Conservation (phyloP, 2,113 vertebrate species). For the Oreochromis spilurus region DNA sequence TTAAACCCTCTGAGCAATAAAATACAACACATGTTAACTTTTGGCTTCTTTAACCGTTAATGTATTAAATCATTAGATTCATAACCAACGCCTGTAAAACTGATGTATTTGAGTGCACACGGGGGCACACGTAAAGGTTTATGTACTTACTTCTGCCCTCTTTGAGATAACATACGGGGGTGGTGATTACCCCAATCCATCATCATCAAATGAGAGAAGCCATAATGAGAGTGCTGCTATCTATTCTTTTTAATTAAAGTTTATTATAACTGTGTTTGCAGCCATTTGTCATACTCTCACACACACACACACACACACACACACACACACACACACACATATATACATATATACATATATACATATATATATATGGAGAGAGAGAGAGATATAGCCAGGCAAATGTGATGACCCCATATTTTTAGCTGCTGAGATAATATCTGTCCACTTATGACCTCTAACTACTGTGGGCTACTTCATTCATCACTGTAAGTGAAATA, state of each 20-base stretch:
- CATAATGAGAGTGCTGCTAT: not conserved
- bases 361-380: not conserved
- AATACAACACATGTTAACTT: not conserved
- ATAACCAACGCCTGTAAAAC: not conserved
- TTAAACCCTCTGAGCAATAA: not conserved
- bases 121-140: not conserved
- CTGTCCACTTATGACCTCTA: not conserved
- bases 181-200: not conserved
- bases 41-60: not conserved
- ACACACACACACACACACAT: not conserved
- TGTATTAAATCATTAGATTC: not conserved
- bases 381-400: not conserved
- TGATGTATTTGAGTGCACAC: not conserved
- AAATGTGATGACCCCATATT: not conserved
- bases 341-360: fast-evolving
- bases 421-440: not conserved
- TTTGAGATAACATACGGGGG: not conserved
- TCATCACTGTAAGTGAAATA: not conserved
- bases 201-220: not conserved
- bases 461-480: not conserved
- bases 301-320: not conserved
- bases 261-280: not conserved
- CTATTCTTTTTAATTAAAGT: not conserved
- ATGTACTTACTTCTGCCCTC: not conserved
- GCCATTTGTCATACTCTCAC: not conserved